Evolutionary conservation across 2,888 invertebrate genomes (phyloP).

Genomic region (Coelopa pilipes): DNA sequence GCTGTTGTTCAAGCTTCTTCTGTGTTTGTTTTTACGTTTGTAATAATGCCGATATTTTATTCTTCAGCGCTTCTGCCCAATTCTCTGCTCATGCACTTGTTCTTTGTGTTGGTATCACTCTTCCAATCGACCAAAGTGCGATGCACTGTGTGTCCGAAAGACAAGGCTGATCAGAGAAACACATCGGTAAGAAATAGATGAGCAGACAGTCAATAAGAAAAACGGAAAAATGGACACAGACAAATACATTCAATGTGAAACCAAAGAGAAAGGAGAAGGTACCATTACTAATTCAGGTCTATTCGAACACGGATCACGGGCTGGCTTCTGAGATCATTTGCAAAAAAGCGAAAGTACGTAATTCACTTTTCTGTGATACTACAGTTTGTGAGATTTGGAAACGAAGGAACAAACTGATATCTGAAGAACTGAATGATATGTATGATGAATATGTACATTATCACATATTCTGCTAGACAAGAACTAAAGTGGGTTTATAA

Average conservation of each 20-base stretch:
- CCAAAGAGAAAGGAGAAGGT: too few species aligned
- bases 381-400: too few species aligned
- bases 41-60: neutral
- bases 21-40: neutral
- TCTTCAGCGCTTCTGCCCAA: neutral
- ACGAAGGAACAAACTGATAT: too few species aligned
- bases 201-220: neutral
- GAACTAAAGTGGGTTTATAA: too few species aligned
- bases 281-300: too few species aligned
- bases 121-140: conserved; percentile 15
- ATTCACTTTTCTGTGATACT: neutral
- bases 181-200: neutral
- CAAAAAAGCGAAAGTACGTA: conserved; percentile 27
- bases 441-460: too few species aligned
- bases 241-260: neutral
- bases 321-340: neutral
- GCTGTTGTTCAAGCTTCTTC: neutral
- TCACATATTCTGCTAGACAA: too few species aligned
- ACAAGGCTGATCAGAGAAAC: neutral
- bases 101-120: conserved; percentile 1
- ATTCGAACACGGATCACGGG: too few species aligned
- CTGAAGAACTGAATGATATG: too few species aligned
- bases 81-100: conserved; percentile 11
- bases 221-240: neutral
- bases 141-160: conserved; percentile 20